Base-by-base conservation (phyloP, 1,140 invertebrate genomes). In the Ips typographus region DNA sequence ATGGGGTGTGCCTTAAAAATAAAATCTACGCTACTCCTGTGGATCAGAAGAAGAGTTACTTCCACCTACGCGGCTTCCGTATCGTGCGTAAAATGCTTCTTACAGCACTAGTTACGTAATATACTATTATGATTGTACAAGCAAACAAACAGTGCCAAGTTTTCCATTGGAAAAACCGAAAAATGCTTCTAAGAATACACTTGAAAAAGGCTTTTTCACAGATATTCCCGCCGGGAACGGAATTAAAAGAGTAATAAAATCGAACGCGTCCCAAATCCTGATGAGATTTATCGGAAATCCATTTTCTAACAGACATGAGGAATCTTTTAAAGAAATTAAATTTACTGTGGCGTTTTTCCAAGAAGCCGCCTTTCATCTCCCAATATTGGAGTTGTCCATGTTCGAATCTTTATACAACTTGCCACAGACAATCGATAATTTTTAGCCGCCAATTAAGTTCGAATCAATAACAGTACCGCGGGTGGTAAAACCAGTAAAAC, bases 291-390 rank as follows among this genome's bases (percentile, higher is more conserved):
- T 68, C 58, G 57, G 49, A 51, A 52, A 68, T 42, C 65, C 65
- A 60, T 68, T 68, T 60, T 53, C 22, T 60, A 68, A 68, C 57
- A 36, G 49, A 68, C 65, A 68, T 61, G 57, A 55, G 42, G 65
- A 61, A 68, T 68, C 65, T 68, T 68, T 67, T 68, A 68, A 68
- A 61, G 65, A 68, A 68, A 68, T 68, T 68, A 68, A 68, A 68
- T 68, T 68, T 68, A 61, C 65, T 53, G 58, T 66, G 64, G 53
- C 61, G 41, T 2, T 57, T 58, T 66, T 49, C 51, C 7, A 40
- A 66, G 41, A 64, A 58, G 56, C 53, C 38, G 43, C 53, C 44
- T 49, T 47, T 66, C 64, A 49, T 66, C 64, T 47, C 38, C 44
- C 56, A 59, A 66, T 66, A 58, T 66, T 40, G 58, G 49, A 53